phyloP scores from a whole-genome alignment of 92 coral and sea anemone species.

The Phenganax stokvisi region DNA sequence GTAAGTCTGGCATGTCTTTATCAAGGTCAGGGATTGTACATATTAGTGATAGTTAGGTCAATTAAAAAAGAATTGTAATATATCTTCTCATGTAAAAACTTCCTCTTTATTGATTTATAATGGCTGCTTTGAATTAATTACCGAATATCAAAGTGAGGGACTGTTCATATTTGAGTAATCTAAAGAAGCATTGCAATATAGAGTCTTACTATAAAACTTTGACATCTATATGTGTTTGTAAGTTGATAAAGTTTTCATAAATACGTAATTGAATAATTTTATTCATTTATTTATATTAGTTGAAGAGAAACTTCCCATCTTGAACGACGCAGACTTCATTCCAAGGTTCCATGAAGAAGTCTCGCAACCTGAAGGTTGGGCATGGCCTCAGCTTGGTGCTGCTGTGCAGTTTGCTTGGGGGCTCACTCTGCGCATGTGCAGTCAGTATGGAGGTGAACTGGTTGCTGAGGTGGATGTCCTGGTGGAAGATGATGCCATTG shows the following conservation, averaged over 20 bases:
- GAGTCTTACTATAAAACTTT: neutral
- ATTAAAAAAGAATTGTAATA: too few relatives aligned
- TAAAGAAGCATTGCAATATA: too few relatives aligned
- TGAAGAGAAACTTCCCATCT: slow-evolving; percentile 67
- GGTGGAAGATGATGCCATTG: slow-evolving; percentile 76
- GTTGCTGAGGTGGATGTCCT: slow-evolving; percentile 69
- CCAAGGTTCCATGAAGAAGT: slow-evolving; percentile 81
- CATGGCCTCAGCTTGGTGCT: slow-evolving; percentile 68
- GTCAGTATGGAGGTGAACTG: slow-evolving; percentile 74
- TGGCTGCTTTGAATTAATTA: too few relatives aligned
- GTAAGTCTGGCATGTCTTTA: too few relatives aligned
- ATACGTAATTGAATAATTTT: too few relatives aligned
- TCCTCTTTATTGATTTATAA: too few relatives aligned
- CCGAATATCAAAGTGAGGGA: too few relatives aligned
- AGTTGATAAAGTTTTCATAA: too few relatives aligned
- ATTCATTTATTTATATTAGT: slow-evolving; percentile 17
- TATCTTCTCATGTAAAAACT: too few relatives aligned
- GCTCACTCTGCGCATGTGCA: slow-evolving; percentile 72
- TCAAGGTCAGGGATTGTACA: too few relatives aligned
- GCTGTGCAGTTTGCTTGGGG: slow-evolving; percentile 85
- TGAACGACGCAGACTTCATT: slow-evolving; percentile 71
- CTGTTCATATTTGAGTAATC: too few relatives aligned
- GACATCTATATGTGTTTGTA: neutral
- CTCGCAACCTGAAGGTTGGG: slow-evolving; percentile 51
- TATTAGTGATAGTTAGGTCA: too few relatives aligned